Conservation (phyloP, 1,140 invertebrate genomes). For the Vanessa tameamea region DNA sequence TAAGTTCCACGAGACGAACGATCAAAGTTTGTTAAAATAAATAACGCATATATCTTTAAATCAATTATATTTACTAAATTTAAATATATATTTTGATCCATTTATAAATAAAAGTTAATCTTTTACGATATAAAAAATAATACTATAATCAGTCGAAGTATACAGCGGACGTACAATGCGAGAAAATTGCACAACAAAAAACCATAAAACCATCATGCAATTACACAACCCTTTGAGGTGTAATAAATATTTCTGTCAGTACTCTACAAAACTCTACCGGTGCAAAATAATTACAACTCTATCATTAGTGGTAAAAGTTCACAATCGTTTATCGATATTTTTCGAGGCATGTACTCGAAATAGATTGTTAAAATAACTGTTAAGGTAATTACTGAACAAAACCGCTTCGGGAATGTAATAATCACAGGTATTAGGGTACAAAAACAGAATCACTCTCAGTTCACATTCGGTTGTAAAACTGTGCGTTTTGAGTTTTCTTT, state of each 20-base stretch:
- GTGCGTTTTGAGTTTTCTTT: constrained; percentile 36
- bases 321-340: constrained; percentile 22
- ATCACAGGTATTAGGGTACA: constrained; percentile 65
- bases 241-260: constrained; percentile 74
- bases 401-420: constrained; percentile 56
- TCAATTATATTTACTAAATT: too few species aligned
- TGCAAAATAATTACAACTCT: constrained; percentile 11
- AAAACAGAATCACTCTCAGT: constrained; percentile 56
- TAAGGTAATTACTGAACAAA: constrained; percentile 73
- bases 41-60: neutral
- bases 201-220: constrained; percentile 74
- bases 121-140: neutral
- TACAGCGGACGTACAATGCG: constrained; percentile 58
- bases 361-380: constrained; percentile 64
- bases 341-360: constrained; percentile 33
- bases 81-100: too few species aligned
- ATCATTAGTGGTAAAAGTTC: neutral
- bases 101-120: neutral
- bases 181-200: constrained; percentile 76
- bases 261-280: constrained; percentile 36
- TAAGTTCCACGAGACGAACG: too few species aligned
- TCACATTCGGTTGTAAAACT: constrained; percentile 54
- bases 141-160: constrained; percentile 41
- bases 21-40: neutral
- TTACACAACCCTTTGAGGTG: constrained; percentile 76